Evolutionary conservation across 2,888 invertebrate genomes (phyloP), one percentile per base, ranked within the genome.

Genomic region (Unio delphinus): DNA sequence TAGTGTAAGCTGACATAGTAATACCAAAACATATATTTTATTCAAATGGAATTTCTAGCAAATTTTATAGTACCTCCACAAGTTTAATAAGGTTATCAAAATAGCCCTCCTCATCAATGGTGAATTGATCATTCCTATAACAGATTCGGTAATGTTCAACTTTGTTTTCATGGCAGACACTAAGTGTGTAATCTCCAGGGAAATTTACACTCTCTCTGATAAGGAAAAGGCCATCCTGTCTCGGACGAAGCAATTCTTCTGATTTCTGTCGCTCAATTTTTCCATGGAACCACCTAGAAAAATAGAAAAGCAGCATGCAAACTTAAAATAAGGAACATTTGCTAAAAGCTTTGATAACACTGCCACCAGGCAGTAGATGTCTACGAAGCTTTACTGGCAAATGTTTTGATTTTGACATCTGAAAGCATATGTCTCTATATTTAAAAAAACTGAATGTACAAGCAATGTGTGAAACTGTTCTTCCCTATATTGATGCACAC

Each of bases 151-250:
- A 98, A 91, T 98, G 97, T 90, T 98, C 98, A 68, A 99, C 98
- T 90, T 97, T 95, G 70, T 94, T 94, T 86, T 96, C 94, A 91
- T 93, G 97, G 70, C 86, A 86, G 68, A 99, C 98, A 91, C 99
- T 99, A 61, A 99, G 93, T 72, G 99, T 99, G 91, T 97, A 99
- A 92, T 99, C 99, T 60, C 99, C 99, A 30, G 98, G 99, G 91
- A 96, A 99, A 92, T 99, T 99, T 72, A 97, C 98, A 84, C 98
- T 98, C 91, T 99, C 98, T 82, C 99, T 93, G 78, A 99, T 96
- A 82, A 99, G 93, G 92, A 98, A 99, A 79, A 98, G 93, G 70
- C 99, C 99, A 91, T 88, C 85, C 28, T 82, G 73, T 18, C 80
- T 74, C 1, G 95, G 95, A 80, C 93, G 92, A 74, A 99, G 92